Percentiles rank a stretch among this genome's conserved stretches.
Conservation (phyloP, 2,113 vertebrate species). For the Microtus ochrogaster region DNA sequence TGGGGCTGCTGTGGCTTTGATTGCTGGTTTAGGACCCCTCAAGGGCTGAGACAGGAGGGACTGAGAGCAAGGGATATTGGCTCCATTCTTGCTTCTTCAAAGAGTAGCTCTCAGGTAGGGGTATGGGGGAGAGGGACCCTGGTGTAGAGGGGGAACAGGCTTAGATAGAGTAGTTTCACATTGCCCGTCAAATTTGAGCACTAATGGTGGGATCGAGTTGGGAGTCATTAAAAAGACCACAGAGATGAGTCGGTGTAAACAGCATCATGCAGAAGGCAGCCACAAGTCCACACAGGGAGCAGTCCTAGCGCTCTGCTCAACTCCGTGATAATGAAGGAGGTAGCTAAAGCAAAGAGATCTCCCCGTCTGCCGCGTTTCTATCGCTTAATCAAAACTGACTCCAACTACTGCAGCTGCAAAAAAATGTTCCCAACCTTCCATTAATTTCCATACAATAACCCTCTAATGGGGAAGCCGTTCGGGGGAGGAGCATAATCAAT, state of each 20-base stretch:
- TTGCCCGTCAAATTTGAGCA: constrained; percentile 34
- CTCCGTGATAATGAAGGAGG: constrained; percentile 84
- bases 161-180: constrained; percentile 19
- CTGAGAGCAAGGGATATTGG: not conserved
- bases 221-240: constrained; percentile 69
- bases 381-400: constrained; percentile 89
- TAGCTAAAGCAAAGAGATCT: constrained; percentile 85
- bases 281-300: constrained; percentile 65
- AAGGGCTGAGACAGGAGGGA: not conserved
- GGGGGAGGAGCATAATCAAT: constrained; percentile 88
- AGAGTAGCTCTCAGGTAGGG: not conserved
- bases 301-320: constrained; percentile 77
- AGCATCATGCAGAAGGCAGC: constrained; percentile 71
- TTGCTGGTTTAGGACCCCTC: constrained; percentile 56
- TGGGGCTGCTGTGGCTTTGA: constrained; percentile 66
- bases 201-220: constrained; percentile 32
- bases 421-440: constrained; percentile 88
- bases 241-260: constrained; percentile 74
- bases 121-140: not conserved
- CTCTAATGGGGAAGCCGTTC: constrained; percentile 88
- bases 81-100: not conserved
- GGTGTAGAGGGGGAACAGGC: not conserved
- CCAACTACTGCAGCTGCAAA: constrained; percentile 87
- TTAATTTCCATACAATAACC: constrained; percentile 92
- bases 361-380: constrained; percentile 79